Evolutionary conservation across 1,140 invertebrate species (phyloP).

Genomic region (Conus betulinus): DNA sequence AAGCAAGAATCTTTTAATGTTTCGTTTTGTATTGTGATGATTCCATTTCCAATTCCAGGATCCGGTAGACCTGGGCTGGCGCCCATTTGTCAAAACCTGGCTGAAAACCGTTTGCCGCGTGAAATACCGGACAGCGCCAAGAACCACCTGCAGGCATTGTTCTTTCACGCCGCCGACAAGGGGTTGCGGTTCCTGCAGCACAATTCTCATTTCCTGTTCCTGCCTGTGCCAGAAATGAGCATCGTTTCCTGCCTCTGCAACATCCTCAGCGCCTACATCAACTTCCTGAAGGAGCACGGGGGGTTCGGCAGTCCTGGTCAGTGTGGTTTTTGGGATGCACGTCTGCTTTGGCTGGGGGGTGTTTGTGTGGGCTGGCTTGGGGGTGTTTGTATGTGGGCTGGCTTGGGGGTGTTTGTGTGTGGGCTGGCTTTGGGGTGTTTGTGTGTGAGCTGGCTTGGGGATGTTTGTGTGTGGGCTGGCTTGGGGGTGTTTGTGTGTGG

Average conservation of each 20-base stretch:
- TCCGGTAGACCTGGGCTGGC: slow-evolving; percentile 74
- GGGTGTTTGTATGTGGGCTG: background rate
- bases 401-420: background rate
- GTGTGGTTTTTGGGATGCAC: background rate
- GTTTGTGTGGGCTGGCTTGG: background rate
- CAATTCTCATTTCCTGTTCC: slow-evolving; percentile 59
- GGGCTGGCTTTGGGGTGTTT: no score
- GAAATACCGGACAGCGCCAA: slow-evolving; percentile 71
- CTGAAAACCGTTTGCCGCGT: slow-evolving; percentile 64
- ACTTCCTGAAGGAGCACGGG: slow-evolving; percentile 70
- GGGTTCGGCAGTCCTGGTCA: slow-evolving; percentile 72
- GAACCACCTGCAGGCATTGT: slow-evolving; percentile 79
- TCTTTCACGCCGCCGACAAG: slow-evolving; percentile 81
- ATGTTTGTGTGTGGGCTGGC: no score
- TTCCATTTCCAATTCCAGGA: slow-evolving; percentile 56
- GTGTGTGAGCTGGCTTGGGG: no score
- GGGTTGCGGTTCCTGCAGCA: slow-evolving; percentile 77
- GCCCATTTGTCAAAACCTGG: slow-evolving; percentile 74
- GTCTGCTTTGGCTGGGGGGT: background rate
- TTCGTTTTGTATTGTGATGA: no score
- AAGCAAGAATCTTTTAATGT: no score
- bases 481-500: no score
- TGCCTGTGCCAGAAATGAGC: slow-evolving; percentile 66
- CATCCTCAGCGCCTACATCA: slow-evolving; percentile 70
- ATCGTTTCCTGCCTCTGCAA: slow-evolving; percentile 69